Evolutionary conservation across 2,113 vertebrate species (phyloP).

Genomic region (Silurus asotus): DNA sequence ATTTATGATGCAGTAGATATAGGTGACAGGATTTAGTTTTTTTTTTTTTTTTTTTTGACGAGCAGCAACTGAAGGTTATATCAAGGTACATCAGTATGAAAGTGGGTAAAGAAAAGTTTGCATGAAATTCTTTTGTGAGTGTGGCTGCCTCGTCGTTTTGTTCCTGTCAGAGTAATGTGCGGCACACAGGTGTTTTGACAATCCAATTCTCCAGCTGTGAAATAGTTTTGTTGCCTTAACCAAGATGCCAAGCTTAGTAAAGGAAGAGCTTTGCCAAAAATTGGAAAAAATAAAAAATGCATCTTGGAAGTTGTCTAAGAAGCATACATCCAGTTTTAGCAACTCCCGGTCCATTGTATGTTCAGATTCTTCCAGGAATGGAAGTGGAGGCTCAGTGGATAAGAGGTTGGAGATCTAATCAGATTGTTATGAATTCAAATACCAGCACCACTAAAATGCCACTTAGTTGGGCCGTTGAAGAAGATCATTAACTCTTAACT

Average conservation of each 20-base stretch:
- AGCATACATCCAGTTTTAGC: background rate
- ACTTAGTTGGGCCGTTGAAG: no score
- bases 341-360: background rate
- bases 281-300: background rate
- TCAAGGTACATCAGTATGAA: background rate
- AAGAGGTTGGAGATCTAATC: no score
- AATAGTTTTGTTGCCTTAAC: slow-evolving; percentile 10
- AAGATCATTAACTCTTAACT: no score
- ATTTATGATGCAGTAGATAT: slow-evolving; percentile 1
- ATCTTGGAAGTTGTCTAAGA: background rate
- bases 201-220: slow-evolving; percentile 31
- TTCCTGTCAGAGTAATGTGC: slow-evolving; percentile 4
- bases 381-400: no score
- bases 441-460: no score
- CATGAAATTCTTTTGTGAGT: slow-evolving; percentile 16
- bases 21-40: background rate
- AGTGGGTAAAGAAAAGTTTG: background rate
- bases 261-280: background rate
- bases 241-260: slow-evolving; percentile 3
- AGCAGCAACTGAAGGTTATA: slow-evolving; percentile 9
- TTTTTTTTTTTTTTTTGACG: background rate
- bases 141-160: background rate
- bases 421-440: no score
- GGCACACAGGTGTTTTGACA: slow-evolving; percentile 32
- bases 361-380: background rate